Conservation (phyloP, 2,797 vertebrate species). For the Euphonia xanthogaster region DNA sequence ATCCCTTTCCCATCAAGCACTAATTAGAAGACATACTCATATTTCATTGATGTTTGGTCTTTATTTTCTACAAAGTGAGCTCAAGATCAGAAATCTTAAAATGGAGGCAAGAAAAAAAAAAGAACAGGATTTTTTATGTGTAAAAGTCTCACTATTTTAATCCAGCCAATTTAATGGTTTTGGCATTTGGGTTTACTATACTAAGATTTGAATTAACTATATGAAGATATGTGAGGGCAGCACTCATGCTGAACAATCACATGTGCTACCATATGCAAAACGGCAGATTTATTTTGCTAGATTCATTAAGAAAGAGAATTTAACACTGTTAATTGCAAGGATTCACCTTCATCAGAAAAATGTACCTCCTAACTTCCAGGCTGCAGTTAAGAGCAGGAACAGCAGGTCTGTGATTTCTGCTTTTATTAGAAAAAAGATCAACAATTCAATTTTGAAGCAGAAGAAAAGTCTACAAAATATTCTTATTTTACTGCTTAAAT, state of each 20-base stretch:
- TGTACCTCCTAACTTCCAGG: background rate
- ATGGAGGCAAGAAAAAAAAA: accelerated
- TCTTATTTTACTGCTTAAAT: background rate
- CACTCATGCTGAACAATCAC: background rate
- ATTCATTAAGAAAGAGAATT: background rate
- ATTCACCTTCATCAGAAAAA: conserved; percentile 4
- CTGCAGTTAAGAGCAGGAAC: background rate
- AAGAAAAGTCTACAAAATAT: background rate
- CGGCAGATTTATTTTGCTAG: background rate
- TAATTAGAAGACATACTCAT: background rate
- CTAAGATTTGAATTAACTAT: background rate
- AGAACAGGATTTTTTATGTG: accelerated
- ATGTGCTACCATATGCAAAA: background rate
- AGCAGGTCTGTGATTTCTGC: background rate
- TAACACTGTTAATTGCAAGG: background rate
- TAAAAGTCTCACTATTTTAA: background rate
- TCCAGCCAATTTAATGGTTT: background rate
- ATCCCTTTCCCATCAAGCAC: background rate
- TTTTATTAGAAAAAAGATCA: background rate
- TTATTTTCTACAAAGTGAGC: background rate
- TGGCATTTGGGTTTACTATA: background rate
- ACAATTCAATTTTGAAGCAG: background rate
- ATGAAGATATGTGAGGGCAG: background rate
- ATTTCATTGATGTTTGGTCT: background rate
- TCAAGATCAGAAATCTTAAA: background rate